phyloP scores from a whole-genome alignment of 92 coral and sea anemone species.

The Bergia puertoricense region DNA sequence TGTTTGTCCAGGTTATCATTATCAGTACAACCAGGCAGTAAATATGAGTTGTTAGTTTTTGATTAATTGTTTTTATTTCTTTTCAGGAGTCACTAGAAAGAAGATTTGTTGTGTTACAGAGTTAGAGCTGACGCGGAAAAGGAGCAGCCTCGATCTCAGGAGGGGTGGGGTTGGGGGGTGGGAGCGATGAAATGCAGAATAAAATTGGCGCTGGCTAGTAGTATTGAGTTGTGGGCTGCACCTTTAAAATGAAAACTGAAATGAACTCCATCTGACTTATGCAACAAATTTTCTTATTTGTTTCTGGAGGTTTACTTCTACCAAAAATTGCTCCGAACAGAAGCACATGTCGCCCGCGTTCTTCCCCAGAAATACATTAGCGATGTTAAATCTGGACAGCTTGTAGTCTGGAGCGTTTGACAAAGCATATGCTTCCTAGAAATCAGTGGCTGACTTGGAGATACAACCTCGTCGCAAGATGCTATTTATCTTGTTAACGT shows the following conservation, averaged over 20 bases:
- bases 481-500: not conserved
- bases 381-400: not conserved
- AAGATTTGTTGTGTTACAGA: constrained; percentile 21
- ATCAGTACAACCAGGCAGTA: not conserved
- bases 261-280: not conserved
- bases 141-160: not conserved
- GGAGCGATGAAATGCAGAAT: not conserved
- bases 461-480: not conserved
- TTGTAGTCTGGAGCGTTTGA: not conserved
- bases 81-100: not conserved
- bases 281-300: not conserved
- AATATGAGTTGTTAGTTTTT: not conserved
- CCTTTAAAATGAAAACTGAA: not conserved
- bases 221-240: not conserved
- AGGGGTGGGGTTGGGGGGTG: not conserved
- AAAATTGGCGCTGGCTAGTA: not conserved
- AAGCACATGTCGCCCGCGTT: not conserved
- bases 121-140: not conserved
- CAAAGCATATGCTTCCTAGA: not conserved
- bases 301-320: not conserved
- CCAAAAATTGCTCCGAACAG: not conserved
- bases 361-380: not conserved
- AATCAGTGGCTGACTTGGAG: not conserved
- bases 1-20: not conserved
- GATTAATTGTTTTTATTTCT: not conserved